These are phyloP conservation scores for Leptatherina wallacei DNA, from an alignment of 2,797 vertebrate species.

Conservation along the genomic window DNA sequence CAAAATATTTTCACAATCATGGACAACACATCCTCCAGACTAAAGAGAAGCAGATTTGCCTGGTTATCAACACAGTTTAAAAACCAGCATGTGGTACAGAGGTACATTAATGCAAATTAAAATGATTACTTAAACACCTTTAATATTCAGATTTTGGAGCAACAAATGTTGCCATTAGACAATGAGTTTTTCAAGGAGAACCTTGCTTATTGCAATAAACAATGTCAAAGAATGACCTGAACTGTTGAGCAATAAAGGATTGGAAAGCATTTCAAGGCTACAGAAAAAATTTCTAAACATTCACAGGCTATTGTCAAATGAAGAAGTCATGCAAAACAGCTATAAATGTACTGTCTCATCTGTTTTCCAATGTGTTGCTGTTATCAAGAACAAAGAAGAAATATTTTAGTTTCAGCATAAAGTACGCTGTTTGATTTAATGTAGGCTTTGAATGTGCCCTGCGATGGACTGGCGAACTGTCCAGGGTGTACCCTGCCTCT, in stretches of 20 bases:
- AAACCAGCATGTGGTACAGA: background rate
- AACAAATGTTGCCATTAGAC: background rate
- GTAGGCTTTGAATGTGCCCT: too few species aligned
- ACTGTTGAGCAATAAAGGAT: background rate
- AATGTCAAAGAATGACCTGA: background rate
- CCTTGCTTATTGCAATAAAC: background rate
- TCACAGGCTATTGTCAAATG: background rate
- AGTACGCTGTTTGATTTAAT: too few species aligned
- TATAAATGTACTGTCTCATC: background rate
- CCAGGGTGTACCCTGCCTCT: too few species aligned
- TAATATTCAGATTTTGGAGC: background rate
- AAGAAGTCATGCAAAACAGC: background rate
- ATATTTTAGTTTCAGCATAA: background rate
- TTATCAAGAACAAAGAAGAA: background rate
- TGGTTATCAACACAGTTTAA: background rate
- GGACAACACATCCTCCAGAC: background rate
- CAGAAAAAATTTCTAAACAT: background rate
- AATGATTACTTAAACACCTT: background rate
- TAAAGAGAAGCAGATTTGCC: too few species aligned
- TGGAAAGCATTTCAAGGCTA: background rate
- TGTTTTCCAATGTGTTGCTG: background rate
- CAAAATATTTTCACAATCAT: background rate
- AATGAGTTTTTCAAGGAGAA: background rate
- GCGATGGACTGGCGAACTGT: too few species aligned
- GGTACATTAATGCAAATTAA: background rate